phyloP scores from a whole-genome alignment of 2,888 invertebrate genomes.

The Drosophila infuscata region DNA sequence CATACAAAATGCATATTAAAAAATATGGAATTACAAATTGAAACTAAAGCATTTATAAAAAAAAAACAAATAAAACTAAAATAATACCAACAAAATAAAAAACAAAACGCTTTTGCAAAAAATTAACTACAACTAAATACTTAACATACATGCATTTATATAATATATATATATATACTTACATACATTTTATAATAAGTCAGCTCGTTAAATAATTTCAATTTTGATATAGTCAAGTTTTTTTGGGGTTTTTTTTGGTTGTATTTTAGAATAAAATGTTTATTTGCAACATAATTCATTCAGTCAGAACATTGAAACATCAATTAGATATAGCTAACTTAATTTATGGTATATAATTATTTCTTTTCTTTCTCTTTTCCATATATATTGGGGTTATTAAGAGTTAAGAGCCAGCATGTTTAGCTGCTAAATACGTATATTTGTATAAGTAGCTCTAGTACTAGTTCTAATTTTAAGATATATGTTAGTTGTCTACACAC shows the following conservation, averaged over 20 bases:
- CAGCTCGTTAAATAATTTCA: slow-evolving; percentile 16
- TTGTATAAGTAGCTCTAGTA: slow-evolving; percentile 39
- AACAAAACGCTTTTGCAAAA: slow-evolving; percentile 28
- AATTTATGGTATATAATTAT: slow-evolving; percentile 39
- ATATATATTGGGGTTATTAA: slow-evolving; percentile 23
- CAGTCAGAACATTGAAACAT: slow-evolving; percentile 77
- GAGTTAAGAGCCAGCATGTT: slow-evolving; percentile 44
- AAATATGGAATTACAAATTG: neutral
- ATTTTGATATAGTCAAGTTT: slow-evolving; percentile 2
- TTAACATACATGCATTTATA: slow-evolving; percentile 30
- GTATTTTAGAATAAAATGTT: slow-evolving; percentile 70
- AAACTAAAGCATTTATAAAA: neutral
- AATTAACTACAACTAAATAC: neutral
- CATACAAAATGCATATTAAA: neutral
- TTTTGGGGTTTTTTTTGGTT: slow-evolving; percentile 10
- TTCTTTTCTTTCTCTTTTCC: slow-evolving; percentile 33
- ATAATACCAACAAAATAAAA: slow-evolving; percentile 48
- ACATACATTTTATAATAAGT: slow-evolving; percentile 20
- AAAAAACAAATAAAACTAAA: slow-evolving; percentile 6
- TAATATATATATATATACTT: slow-evolving; percentile 29
- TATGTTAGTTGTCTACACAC: slow-evolving; percentile 44
- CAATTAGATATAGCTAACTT: slow-evolving; percentile 74
- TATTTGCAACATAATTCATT: slow-evolving; percentile 75
- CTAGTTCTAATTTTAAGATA: slow-evolving; percentile 45
- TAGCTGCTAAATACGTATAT: slow-evolving; percentile 47